Percentiles rank a stretch among this genome's conserved stretches.
Evolutionary conservation across 2,797 vertebrate species (phyloP).

Genomic region (Phoebastria nigripes): DNA sequence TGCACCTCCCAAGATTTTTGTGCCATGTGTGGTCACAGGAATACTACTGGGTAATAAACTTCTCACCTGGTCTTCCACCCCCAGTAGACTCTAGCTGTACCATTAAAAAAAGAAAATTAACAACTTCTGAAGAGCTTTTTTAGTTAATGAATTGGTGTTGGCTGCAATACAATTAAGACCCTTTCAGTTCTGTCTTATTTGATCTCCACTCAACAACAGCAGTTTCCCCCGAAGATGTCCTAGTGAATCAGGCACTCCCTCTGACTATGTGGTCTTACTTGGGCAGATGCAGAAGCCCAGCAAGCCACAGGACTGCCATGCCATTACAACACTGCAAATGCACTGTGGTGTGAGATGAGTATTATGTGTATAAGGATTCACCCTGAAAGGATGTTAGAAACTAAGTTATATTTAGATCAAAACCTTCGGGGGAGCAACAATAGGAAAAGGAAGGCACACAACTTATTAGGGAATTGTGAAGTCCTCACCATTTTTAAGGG

Average conservation of each 20-base stretch:
- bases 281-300: not conserved
- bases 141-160: not conserved
- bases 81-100: not conserved
- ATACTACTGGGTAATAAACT: not conserved
- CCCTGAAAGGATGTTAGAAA: not conserved
- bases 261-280: not conserved
- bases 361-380: not conserved
- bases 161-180: not conserved
- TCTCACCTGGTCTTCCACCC: not conserved
- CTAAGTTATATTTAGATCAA: not conserved
- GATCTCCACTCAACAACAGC: not conserved
- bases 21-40: not conserved
- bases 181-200: not conserved
- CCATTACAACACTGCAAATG: not conserved
- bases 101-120: not conserved
- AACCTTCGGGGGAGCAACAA: not conserved
- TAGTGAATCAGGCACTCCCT: not conserved
- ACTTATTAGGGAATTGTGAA: not conserved
- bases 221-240: not conserved
- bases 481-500: slow-evolving; percentile 82
- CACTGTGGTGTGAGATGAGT: fast-evolving
- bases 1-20: not conserved
- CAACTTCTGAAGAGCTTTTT: not conserved
- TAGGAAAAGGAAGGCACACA: not conserved
- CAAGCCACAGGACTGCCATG: not conserved